Base-by-base conservation (phyloP, 2,888 invertebrate species). In the Mellilla xanthometata region DNA sequence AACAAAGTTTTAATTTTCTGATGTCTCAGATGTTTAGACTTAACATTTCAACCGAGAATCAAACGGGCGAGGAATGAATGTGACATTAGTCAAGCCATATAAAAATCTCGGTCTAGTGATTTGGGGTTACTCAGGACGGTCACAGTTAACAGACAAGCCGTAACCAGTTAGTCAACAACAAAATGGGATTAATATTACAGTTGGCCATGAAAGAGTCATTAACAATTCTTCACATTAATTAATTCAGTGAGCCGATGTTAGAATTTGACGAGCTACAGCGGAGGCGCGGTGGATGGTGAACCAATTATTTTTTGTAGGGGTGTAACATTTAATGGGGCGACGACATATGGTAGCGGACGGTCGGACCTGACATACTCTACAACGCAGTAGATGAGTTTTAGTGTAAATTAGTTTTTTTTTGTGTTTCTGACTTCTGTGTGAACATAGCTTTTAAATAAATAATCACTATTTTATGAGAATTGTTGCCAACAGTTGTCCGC, bases 271-370 rank as follows among this genome's bases (percentile, higher is more conserved):
- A 70, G 73, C 76, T 74, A 63, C 63, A 65, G 67, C 65, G 68
- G 68, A 67, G 65, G 70, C 57, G 58, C 53, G 52, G 67, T 72
- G 72, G 73, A 74, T 85, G 86, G 81, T 79, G 69, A 71, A 83
- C 81, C 81, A 81, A 85, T 87, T 84, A 87, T 81, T 83, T 85
- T 86, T 85, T 83, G 81, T 82, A 74, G 71, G 81, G 76, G 77
- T 71, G 74, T 72, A 68, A 68, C 61, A 61, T 80, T 78, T 81
- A 81, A 84, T 77, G 79, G 77, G 68, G 69, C 67, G 77, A 56
- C 72, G 80, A 81, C 86, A 84, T 85, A 72, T 80, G 85, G 82
- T 60, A 52, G 59, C 62, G 59, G 54, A 52, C 42, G 48, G 55
- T 50, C 46, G 48, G 33, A 33, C 27, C 35, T 6, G n/a, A 3